A percentile compares a stretch with the other conserved stretches of the same genome.
phyloP scores from a whole-genome alignment of 2,113 vertebrate species.

The Hypocryptadius cinnamomeus region DNA sequence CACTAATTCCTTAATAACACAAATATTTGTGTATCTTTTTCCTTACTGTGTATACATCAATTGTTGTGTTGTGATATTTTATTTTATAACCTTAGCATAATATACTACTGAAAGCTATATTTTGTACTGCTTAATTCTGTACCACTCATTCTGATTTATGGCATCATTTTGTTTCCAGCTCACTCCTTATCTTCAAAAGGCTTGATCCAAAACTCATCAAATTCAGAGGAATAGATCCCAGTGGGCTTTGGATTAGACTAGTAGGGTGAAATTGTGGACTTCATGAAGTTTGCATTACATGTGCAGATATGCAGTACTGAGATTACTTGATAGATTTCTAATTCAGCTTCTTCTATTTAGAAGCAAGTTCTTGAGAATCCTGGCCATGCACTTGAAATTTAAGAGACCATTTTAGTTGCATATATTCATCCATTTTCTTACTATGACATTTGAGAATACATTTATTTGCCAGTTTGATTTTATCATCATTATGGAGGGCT shows the following conservation, averaged over 20 bases:
- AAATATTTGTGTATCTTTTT: not conserved
- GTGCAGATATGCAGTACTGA: not conserved
- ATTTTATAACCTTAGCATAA: constrained; percentile 38
- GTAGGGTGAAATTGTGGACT: constrained; percentile 54
- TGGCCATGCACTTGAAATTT: constrained; percentile 49
- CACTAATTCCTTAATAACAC: constrained; percentile 11
- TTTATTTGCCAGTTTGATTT: constrained; percentile 52
- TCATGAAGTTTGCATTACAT: constrained; percentile 43
- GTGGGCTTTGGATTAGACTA: constrained; percentile 57
- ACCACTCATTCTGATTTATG: constrained; percentile 53
- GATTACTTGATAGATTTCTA: constrained; percentile 55
- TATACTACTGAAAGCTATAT: constrained; percentile 36
- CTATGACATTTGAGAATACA: constrained; percentile 36
- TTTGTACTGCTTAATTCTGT: constrained; percentile 49
- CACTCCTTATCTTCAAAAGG: constrained; percentile 54
- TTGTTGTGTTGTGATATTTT: not conserved
- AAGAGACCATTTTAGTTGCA: constrained; percentile 52
- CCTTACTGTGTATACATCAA: not conserved
- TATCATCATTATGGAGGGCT: constrained; percentile 59
- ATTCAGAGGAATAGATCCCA: constrained; percentile 54
- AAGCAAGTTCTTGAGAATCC: constrained; percentile 46
- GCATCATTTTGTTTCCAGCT: constrained; percentile 62
- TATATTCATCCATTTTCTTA: constrained; percentile 20
- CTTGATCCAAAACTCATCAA: constrained; percentile 63
- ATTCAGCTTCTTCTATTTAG: constrained; percentile 33